Evolutionary conservation across 2,113 vertebrate genomes (phyloP).

Genomic region (Gadus macrocephalus): DNA sequence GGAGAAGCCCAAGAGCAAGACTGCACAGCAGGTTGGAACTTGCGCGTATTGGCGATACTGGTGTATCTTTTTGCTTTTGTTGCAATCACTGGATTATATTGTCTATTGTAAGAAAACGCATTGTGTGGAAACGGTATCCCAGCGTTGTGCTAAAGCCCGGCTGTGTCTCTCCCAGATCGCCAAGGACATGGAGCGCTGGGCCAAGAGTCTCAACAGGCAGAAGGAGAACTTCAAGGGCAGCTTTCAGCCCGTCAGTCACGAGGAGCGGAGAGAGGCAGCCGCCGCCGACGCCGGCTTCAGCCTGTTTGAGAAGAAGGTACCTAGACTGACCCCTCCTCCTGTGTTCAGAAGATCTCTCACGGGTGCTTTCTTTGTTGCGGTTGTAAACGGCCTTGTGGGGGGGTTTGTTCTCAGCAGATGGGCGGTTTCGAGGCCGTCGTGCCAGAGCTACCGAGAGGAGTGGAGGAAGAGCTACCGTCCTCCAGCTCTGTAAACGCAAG

Average conservation of each 20-base stretch:
- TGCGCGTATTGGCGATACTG: too few relatives aligned
- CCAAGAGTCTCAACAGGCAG: constrained; percentile 97
- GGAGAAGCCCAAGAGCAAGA: constrained; percentile 98
- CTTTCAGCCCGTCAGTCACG: constrained; percentile 90
- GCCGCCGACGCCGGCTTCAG: constrained; percentile 94
- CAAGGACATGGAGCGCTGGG: constrained; percentile 99
- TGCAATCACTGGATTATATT: not conserved
- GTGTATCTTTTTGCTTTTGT: too few relatives aligned
- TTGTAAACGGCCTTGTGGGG: not conserved
- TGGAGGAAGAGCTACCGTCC: constrained; percentile 81
- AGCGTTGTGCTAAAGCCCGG: not conserved
- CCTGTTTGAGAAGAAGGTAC: constrained; percentile 97
- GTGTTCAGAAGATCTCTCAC: not conserved
- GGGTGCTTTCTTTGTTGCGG: not conserved
- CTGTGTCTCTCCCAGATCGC: constrained; percentile 79
- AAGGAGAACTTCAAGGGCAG: constrained; percentile 97
- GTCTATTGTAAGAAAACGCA: not conserved
- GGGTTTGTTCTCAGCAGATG: constrained; percentile 64
- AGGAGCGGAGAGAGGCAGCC: constrained; percentile 91
- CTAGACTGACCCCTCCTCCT: not conserved
- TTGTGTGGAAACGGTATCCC: not conserved
- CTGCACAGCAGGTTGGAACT: constrained; percentile 88
- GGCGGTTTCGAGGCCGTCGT: constrained; percentile 83
- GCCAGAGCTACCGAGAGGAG: constrained; percentile 75
- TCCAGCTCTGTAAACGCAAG: constrained; percentile 41